These are phyloP conservation scores for Meandrina meandrites DNA, from an alignment of 92 coral and sea anemone genomes.

Conservation along the genomic window DNA sequence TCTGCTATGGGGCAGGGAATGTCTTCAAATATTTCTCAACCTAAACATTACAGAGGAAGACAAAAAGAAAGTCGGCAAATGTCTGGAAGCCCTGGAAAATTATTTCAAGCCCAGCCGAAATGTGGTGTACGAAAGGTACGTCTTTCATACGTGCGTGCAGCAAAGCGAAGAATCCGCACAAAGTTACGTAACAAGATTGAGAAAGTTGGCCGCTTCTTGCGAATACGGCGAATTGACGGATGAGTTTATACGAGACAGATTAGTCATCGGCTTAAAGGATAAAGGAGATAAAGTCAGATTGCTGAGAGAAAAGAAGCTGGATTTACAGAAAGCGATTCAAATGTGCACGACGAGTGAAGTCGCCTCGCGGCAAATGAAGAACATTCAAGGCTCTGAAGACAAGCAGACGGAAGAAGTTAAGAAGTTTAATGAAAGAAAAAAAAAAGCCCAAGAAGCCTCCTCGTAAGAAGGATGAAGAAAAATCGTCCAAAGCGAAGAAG, in stretches of 20 bases:
- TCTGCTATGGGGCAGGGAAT: constrained; percentile 57
- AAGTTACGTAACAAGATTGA: constrained; percentile 61
- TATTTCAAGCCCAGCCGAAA: constrained; percentile 64
- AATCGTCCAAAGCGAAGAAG: background rate
- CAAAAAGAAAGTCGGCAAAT: constrained; percentile 12
- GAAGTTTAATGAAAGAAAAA: constrained; percentile 31
- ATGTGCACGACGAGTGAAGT: constrained; percentile 56
- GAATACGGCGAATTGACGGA: constrained; percentile 59
- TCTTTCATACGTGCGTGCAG: constrained; percentile 59
- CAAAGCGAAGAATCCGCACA: constrained; percentile 46
- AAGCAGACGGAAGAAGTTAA: constrained; percentile 36
- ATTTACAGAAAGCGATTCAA: constrained; percentile 48
- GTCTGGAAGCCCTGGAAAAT: constrained; percentile 33
- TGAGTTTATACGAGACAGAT: constrained; percentile 58
- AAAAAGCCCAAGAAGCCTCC: background rate
- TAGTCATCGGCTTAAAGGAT: constrained; percentile 51
- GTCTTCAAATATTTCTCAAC: constrained; percentile 28
- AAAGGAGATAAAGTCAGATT: constrained; percentile 46
- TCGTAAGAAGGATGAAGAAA: constrained; percentile 13
- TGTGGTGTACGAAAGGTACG: constrained; percentile 32
- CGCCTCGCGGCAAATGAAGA: constrained; percentile 42
- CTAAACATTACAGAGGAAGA: constrained; percentile 27
- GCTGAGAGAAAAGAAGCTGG: constrained; percentile 50
- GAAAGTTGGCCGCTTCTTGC: no score
- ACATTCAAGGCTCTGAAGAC: constrained; percentile 13